Base-by-base conservation (phyloP, 1,140 invertebrate species). In the Theocolax elegans region DNA sequence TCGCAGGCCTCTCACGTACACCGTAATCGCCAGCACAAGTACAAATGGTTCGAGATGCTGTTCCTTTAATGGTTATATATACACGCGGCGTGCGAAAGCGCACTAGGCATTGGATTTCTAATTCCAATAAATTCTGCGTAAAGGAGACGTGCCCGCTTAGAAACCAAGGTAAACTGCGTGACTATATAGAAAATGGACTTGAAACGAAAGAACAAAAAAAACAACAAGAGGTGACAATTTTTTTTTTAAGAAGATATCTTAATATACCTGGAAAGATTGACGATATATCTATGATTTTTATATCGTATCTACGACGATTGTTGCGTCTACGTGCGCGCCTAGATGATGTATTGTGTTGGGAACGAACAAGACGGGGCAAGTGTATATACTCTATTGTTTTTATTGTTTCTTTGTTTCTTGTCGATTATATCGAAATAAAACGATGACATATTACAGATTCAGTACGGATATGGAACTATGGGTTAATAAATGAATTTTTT, bases 101-200 rank as follows among this genome's bases (percentile, higher is more conserved):
- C 46, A 63, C 38, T 63, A 72, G 69, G 71, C 75, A 74, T 79
- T 73, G 76, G 79, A 81, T 81, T 79, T 78, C 79, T 81, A 80
- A 81, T 81, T 81, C 78, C 80, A 80, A 79, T 81, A 81, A 81
- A 81, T 80, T 78, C 69, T 58, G 58, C 69, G 72, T 59, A 62
- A 67, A 70, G 73, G 60, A 67, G 46, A 38, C 73, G 74, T 75
- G 74, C 67, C 66, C 60, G 72, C 71, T 75, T 79, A 75, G 74
- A 76, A 35, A 1, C 38, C 17, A 13, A 3, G 9, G 1, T 54
- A n/a, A 21, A 25, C 6, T 17, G 19, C 27, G 17, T 35, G 27
- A 38, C 40, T 23, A 9, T 12, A 23, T 8, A 9, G 23, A 6
- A 29, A 60, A 46, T 46, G 6, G n/a, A 60, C n/a, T n/a, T n/a